Evolutionary conservation across 2,113 vertebrate species (phyloP).

Genomic region (Melanocharis versteri): DNA sequence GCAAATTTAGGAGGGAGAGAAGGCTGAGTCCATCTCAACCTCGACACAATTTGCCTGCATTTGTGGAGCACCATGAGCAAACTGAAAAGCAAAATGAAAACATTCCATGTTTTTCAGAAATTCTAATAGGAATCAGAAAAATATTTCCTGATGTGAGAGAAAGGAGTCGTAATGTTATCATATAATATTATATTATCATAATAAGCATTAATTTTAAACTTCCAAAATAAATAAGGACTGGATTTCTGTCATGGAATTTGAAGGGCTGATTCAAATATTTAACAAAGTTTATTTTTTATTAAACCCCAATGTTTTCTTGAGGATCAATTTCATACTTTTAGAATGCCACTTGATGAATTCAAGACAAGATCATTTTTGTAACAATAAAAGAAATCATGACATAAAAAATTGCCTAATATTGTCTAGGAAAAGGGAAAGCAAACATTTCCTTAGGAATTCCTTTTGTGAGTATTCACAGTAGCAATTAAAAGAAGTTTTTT

Average conservation of each 20-base stretch:
- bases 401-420: background rate
- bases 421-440: background rate
- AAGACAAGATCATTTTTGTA: background rate
- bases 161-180: background rate
- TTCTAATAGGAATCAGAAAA: background rate
- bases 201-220: background rate
- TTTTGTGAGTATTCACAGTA: background rate
- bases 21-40: background rate
- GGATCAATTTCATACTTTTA: background rate
- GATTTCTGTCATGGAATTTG: background rate
- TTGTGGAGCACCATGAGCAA: background rate
- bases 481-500: background rate
- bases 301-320: background rate
- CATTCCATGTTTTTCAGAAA: background rate
- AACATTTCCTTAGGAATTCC: background rate
- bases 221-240: background rate
- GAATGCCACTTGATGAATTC: background rate
- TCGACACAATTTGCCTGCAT: background rate
- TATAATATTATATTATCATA: background rate
- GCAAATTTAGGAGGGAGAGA: background rate
- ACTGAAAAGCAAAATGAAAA: background rate
- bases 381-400: background rate
- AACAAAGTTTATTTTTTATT: background rate
- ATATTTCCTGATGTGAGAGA: background rate
- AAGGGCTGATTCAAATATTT: background rate